Base-by-base conservation (phyloP, 2,888 invertebrate genomes). In the Villa cingulata region DNA sequence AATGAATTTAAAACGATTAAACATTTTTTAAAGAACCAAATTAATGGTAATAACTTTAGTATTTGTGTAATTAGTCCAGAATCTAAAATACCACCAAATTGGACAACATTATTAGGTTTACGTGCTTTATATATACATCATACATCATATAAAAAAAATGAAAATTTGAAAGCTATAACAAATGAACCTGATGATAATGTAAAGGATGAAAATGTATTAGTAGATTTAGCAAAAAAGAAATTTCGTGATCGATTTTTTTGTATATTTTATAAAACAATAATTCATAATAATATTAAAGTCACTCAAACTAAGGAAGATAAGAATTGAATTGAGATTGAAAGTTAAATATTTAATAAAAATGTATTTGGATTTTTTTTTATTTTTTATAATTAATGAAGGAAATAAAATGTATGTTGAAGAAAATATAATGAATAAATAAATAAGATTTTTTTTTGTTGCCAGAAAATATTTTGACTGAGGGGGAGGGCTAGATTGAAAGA, bases 61-160 rank as follows among this genome's bases (percentile, higher is more conserved):
- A 23, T 23, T 6, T 23, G 4, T 23, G 7, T 23, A n/a, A n/a
- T 23, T 23, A 32, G 12, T 12, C 12, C 29, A 32, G n/a, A n/a
- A n/a, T n/a, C n/a, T n/a, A 12, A 3, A 12, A 48, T 66, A 42
- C 62, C 65, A 7, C 61, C 65, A 2, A 68, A 53, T 50, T 66
- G 59, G 59, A 57, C 59, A 6, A 62, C 64, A 3, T 55, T 62
- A 45, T 54, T 66, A 50, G 66, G 60, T 0, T 60, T 68, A 27
- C 62, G 68, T 1, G 60, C 62, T 3, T 38, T 66, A 1, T 65
- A 65, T 43, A 60, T 67, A 45, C 54, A 59, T 17, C 17, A 9
- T 14, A 17, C 18, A 32, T 36, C 32, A 12, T 32, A 40, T 15
- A 36, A 38, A 9, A 19, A 36, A 32, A 45, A 38, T 19, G 27